These are phyloP conservation scores for Zoanthus solanderi DNA, from an alignment of 92 coral and sea anemone genomes.

Conservation along the genomic window DNA sequence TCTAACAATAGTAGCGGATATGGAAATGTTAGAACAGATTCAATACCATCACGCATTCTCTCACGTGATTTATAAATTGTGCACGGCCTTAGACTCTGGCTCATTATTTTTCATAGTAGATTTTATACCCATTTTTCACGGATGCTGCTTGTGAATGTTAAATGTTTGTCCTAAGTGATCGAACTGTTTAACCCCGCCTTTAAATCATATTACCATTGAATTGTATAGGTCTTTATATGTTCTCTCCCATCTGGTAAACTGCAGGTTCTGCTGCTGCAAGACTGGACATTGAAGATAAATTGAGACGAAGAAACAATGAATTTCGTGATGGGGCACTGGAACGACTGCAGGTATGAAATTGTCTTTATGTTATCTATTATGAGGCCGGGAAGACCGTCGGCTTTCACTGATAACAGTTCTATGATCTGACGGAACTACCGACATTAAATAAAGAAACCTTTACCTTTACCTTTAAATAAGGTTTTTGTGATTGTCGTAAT, in stretches of 20 bases:
- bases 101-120: too few species aligned
- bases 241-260: background rate
- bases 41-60: too few species aligned
- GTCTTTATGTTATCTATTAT: background rate
- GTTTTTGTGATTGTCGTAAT: too few species aligned
- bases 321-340: slow-evolving; percentile 81
- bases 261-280: slow-evolving; percentile 51
- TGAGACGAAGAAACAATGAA: slow-evolving; percentile 72
- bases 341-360: slow-evolving; percentile 71
- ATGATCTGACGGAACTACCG: too few species aligned
- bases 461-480: too few species aligned
- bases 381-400: too few species aligned
- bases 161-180: background rate
- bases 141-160: background rate
- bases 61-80: too few species aligned
- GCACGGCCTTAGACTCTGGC: too few species aligned
- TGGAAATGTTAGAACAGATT: too few species aligned
- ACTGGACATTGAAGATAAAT: slow-evolving; percentile 28
- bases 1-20: too few species aligned
- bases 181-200: background rate
- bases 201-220: background rate
- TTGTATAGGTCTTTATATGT: background rate
- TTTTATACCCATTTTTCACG: background rate
- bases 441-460: too few species aligned
- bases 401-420: too few species aligned